phyloP scores from a whole-genome alignment of 1,140 invertebrate genomes.

The Magallana angulata region DNA sequence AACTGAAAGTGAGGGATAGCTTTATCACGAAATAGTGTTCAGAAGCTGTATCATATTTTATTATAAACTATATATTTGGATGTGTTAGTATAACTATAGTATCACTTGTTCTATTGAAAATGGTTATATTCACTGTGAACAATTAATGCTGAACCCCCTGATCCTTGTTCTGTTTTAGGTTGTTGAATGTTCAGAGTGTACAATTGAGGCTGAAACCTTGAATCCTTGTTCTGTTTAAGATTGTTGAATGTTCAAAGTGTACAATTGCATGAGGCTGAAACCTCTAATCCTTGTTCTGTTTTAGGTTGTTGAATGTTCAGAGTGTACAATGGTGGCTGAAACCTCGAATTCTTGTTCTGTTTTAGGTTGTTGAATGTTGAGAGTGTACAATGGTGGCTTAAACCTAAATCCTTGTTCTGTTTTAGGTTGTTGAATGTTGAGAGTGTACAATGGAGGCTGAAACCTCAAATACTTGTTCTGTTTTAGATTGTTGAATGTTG shows the following conservation, averaged over 20 bases:
- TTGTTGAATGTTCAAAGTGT: neutral
- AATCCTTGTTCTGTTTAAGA: too few species aligned
- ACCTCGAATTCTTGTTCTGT: neutral
- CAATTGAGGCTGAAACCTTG: too few species aligned
- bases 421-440: neutral
- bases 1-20: too few species aligned
- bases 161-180: neutral
- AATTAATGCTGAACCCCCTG: too few species aligned
- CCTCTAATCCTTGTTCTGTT: too few species aligned
- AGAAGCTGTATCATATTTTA: too few species aligned
- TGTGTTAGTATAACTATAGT: too few species aligned
- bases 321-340: neutral
- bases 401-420: neutral
- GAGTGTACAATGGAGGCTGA: neutral
- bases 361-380: neutral
- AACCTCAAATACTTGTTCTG: slow-evolving; percentile 27
- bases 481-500: slow-evolving; percentile 9
- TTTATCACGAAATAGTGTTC: too few species aligned
- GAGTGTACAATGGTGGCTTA: neutral
- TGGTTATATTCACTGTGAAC: too few species aligned
- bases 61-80: too few species aligned
- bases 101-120: too few species aligned
- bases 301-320: neutral
- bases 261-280: neutral
- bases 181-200: neutral